Evolutionary conservation across 2,113 vertebrate genomes (phyloP), one percentile per base, ranked within the genome.

Genomic region (Platysternon megacephalum): DNA sequence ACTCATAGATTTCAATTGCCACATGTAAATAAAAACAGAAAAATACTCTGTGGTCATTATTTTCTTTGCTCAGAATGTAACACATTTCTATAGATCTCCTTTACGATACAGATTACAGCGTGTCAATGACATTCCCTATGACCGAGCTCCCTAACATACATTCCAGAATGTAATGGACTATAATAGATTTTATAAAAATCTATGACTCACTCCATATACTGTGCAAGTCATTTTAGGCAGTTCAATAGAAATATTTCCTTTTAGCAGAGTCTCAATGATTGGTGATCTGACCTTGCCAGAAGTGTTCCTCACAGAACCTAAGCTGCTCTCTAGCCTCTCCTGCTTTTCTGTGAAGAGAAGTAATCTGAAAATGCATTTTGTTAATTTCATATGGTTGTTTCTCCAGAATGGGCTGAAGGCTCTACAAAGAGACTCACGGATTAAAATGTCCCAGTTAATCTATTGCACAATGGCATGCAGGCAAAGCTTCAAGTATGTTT

Each of bases 161-260:
- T 91, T 95, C 96, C 94, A 94, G 90, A 51, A 39, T 83, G 1
- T 91, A 89, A 86, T 94, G 93, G 92, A 28, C 87, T 88, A 1
- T 2, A 84, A 95, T 91, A 16, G 93, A 94, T 93, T 95, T 97
- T 84, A 82, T 39, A 0, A 2, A 39, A 82, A 76, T 61, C 93
- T 44, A 3, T 32, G 46, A 8, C 28, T 85, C 39, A 5, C 87
- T 92, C 61, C 81, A 1, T 6, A 4, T 83, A 12, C 94, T 91
- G 90, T 87, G 95, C 87, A 96, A 94, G 93, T 95, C 95, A 85
- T 61, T 93, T 42, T 49, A 32, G 93, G 88, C 94, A 86, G 95
- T 78, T 39, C 55, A 13, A 9, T 11, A 48, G 3, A 19, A 91
- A 86, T 44, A 68, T 82, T 91, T n/a, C 89, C 87, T 81, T 9